phyloP scores from a whole-genome alignment of 2,888 invertebrate genomes.

The Rhingia rostrata region DNA sequence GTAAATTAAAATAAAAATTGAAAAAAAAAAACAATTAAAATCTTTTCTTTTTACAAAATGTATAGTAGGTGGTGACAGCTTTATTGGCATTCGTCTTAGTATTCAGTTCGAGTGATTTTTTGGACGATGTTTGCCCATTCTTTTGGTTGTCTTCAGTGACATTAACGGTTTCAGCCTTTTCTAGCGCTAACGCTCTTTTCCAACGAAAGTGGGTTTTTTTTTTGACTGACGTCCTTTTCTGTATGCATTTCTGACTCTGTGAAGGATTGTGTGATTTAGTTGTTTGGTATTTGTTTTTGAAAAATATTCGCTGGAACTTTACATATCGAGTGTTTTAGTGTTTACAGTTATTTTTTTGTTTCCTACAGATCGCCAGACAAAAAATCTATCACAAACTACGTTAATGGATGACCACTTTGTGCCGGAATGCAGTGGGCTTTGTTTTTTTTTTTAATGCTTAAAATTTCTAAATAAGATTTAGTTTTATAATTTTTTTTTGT shows the following conservation, averaged over 20 bases:
- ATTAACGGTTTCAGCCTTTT: conserved; percentile 54
- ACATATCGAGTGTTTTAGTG: conserved; percentile 59
- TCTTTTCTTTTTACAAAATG: conserved; percentile 60
- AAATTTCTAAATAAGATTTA: conserved; percentile 68
- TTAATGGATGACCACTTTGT: conserved; percentile 73
- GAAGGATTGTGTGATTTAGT: conserved; percentile 39
- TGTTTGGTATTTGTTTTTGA: conserved; percentile 43
- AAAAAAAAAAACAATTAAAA: conserved; percentile 43
- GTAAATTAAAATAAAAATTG: conserved; percentile 16
- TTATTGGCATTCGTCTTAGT: conserved; percentile 74
- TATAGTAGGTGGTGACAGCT: conserved; percentile 74
- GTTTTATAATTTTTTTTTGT: conserved; percentile 43
- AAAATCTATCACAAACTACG: conserved; percentile 74
- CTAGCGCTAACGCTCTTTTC: conserved; percentile 57
- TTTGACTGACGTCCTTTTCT: conserved; percentile 41
- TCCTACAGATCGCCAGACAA: conserved; percentile 70
- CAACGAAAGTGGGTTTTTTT: conserved; percentile 32
- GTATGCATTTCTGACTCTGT: conserved; percentile 50
- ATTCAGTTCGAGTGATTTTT: conserved; percentile 71
- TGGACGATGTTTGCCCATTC: conserved; percentile 67
- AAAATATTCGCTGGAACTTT: conserved; percentile 74
- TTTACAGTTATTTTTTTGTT: conserved; percentile 50
- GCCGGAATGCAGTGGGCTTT: conserved; percentile 74
- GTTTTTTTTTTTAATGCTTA: conserved; percentile 57
- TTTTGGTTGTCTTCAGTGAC: conserved; percentile 38